Base-by-base conservation (phyloP, 2,888 invertebrate species). In the Deilephila porcellus region DNA sequence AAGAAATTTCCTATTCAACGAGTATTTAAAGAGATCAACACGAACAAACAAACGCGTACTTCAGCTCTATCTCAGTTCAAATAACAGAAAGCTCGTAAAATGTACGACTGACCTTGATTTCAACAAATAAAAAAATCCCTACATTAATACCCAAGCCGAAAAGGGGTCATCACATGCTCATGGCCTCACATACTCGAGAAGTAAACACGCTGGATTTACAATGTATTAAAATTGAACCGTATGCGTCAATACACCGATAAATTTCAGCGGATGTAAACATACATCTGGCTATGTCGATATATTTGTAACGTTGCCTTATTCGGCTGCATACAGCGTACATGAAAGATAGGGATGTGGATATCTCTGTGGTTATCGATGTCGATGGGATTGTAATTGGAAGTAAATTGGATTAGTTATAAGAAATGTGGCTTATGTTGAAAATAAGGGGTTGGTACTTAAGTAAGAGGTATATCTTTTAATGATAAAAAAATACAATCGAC, bases 241-340 rank as follows among this genome's bases (percentile, higher is more conserved):
- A 59, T 25, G 60, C 77, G 77, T 75, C 77, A 77, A 76, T 74
- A 71, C 34, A 52, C 70, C 75, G 60, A 76, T 76, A 74, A 72
- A 76, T 74, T 75, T 62, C 20, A 11, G 34, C 56, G 59, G 67
- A 60, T 63, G 75, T 73, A 64, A 76, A 77, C 76, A 77, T 71
- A 72, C 74, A 63, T 25, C 25, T 25, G 17, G 34, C 20, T 45
- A 63, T 71, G 71, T 74, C 53, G 70, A 70, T 74, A 63, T 74
- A 70, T 71, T 63, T 56, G 73, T 60, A 73, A 79, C 86, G 83
- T 77, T 86, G 82, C 91, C 91, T 87, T 91, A 89, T 92, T 88
- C 81, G 89, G 89, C 75, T 76, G 76, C 76, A 80, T 74, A 74
- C 74, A 77, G 79, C 81, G 79, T 78, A 56, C 59, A 76, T 76